These are phyloP conservation scores for Chrysomallon squamiferum DNA, from an alignment of 1,140 invertebrate genomes.

Conservation along the genomic window DNA sequence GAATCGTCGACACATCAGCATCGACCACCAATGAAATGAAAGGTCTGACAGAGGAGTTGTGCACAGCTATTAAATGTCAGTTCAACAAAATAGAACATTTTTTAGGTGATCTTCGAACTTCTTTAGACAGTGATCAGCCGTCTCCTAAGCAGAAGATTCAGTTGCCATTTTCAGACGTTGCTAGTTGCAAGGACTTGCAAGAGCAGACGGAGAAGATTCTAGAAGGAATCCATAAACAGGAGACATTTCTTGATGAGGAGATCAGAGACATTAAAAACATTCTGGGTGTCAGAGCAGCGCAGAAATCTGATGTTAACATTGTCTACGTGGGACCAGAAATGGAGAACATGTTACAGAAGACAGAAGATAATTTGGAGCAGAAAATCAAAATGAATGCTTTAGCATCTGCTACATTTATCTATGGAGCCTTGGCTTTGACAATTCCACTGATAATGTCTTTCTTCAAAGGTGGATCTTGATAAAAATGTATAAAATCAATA, in stretches of 20 bases:
- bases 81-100: slow-evolving; percentile 42
- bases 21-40: slow-evolving; percentile 36
- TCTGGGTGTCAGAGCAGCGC: slow-evolving; percentile 14
- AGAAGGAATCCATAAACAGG: slow-evolving; percentile 34
- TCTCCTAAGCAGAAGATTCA: slow-evolving; percentile 2
- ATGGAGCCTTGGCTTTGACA: slow-evolving; percentile 47
- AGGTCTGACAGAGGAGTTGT: slow-evolving; percentile 28
- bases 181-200: slow-evolving; percentile 13
- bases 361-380: slow-evolving; percentile 53
- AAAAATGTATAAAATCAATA: no score
- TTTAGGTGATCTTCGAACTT: slow-evolving; percentile 32
- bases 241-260: slow-evolving; percentile 24
- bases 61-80: slow-evolving; percentile 37
- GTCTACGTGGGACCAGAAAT: slow-evolving; percentile 59
- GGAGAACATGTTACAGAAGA: slow-evolving; percentile 38
- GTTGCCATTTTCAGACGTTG: background rate
- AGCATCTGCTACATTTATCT: slow-evolving; percentile 47
- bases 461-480: slow-evolving; percentile 30
- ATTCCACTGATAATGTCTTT: slow-evolving; percentile 48
- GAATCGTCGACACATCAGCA: slow-evolving; percentile 66
- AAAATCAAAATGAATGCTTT: slow-evolving; percentile 56
- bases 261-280: slow-evolving; percentile 35
- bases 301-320: slow-evolving; percentile 15
- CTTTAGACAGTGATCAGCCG: background rate
- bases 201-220: slow-evolving; percentile 42